Evolutionary conservation across 1,140 invertebrate species (phyloP).

Genomic region (Bombus cullumanus): DNA sequence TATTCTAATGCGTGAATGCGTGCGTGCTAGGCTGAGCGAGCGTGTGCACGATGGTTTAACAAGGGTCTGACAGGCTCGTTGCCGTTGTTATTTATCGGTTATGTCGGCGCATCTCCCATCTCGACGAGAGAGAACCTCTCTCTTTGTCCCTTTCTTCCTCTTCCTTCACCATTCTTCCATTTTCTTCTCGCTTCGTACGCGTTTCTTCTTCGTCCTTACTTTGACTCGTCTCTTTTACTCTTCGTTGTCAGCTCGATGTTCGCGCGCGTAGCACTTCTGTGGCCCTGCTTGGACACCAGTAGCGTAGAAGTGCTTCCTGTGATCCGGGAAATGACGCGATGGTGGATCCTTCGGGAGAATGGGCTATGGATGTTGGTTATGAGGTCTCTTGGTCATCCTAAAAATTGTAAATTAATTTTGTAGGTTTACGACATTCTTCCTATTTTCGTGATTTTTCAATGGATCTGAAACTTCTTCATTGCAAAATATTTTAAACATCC

Average conservation of each 20-base stretch:
- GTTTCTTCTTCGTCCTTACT: not conserved
- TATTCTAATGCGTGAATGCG: constrained; percentile 72
- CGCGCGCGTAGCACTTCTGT: constrained; percentile 58
- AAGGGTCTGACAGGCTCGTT: constrained; percentile 82
- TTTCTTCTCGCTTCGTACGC: not conserved
- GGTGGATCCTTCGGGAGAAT: not conserved
- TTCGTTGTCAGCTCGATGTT: constrained; percentile 4
- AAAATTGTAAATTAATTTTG: not conserved
- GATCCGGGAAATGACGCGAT: not conserved
- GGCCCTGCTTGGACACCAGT: constrained; percentile 48
- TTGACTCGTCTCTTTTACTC: not conserved
- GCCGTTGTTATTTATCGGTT: constrained; percentile 82
- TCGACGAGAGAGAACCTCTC: constrained; percentile 69
- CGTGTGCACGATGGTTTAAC: constrained; percentile 78
- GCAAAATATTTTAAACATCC: too few relatives aligned
- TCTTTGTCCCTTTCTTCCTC: not conserved
- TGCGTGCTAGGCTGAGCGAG: constrained; percentile 61
- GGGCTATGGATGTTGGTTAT: not conserved
- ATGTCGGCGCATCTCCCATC: constrained; percentile 81
- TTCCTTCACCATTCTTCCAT: not conserved
- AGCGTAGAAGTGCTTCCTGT: constrained; percentile 51
- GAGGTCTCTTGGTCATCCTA: not conserved
- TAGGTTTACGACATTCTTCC: not conserved
- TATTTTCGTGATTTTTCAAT: not conserved
- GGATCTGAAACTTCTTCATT: not conserved